Conservation (phyloP, 2,888 invertebrate genomes). For the Parnassius mnemosyne region DNA sequence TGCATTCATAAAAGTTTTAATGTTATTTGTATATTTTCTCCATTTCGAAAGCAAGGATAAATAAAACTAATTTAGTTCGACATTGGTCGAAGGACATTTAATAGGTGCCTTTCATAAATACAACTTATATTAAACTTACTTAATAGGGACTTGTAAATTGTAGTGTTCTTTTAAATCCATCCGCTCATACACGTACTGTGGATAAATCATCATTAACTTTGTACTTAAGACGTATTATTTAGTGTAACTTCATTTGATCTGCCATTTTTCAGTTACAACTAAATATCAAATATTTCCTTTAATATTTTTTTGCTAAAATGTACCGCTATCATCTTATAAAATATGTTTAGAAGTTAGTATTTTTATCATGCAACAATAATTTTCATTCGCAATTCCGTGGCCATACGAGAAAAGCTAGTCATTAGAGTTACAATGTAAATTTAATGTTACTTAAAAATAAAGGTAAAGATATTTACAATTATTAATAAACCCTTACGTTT, state of each 20-base stretch:
- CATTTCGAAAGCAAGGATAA: slow-evolving; percentile 45
- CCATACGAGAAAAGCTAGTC: slow-evolving; percentile 79
- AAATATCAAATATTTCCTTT: neutral
- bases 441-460: slow-evolving; percentile 62
- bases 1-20: too few species aligned
- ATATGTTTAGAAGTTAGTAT: slow-evolving; percentile 12
- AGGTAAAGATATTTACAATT: slow-evolving; percentile 71
- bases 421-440: slow-evolving; percentile 76
- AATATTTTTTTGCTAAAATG: slow-evolving; percentile 3
- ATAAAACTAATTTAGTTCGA: slow-evolving; percentile 56
- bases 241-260: slow-evolving; percentile 21
- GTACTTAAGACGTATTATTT: slow-evolving; percentile 30
- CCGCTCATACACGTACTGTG: slow-evolving; percentile 60
- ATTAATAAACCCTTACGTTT: slow-evolving; percentile 60
- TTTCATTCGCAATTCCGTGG: slow-evolving; percentile 57
- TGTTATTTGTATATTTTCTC: neutral
- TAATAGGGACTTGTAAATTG: slow-evolving; percentile 64
- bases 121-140: slow-evolving; percentile 55
- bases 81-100: slow-evolving; percentile 67
- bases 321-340: slow-evolving; percentile 11
- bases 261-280: slow-evolving; percentile 17
- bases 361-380: slow-evolving; percentile 39
- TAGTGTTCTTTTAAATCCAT: slow-evolving; percentile 72
- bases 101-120: slow-evolving; percentile 77
- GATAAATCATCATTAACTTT: slow-evolving; percentile 41